A percentile compares a stretch with the other conserved stretches of the same genome.
These are phyloP conservation scores for Falco biarmicus DNA, from an alignment of 2,797 vertebrate species.

Conservation along the genomic window DNA sequence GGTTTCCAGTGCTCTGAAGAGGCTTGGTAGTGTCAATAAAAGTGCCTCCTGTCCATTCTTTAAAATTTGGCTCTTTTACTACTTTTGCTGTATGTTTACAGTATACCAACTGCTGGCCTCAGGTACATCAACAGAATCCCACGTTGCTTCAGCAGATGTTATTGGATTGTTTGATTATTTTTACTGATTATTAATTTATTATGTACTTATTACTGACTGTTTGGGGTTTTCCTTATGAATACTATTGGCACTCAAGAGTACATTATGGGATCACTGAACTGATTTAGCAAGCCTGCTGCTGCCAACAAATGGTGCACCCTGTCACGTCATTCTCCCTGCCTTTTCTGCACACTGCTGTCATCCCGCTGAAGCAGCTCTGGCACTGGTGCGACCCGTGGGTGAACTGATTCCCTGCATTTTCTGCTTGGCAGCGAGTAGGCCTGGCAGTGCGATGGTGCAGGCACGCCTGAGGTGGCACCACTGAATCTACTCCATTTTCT, in stretches of 20 bases:
- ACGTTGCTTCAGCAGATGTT: background rate
- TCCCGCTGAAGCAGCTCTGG: background rate
- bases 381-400: background rate
- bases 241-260: background rate
- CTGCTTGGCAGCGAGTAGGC: background rate
- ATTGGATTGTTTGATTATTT: background rate
- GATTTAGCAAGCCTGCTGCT: background rate
- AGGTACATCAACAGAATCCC: background rate
- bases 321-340: background rate
- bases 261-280: background rate
- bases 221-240: background rate
- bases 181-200: background rate
- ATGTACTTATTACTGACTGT: background rate
- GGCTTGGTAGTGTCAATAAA: background rate
- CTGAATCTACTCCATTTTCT: background rate
- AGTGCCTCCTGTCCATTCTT: background rate
- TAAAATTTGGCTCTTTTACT: background rate
- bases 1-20: background rate
- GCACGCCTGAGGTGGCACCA: background rate
- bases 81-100: background rate
- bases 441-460: accelerated
- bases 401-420: background rate
- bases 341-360: background rate
- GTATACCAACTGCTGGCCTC: background rate
- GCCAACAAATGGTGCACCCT: background rate